Evolutionary conservation across 2,797 vertebrate genomes (phyloP), one percentile per base, ranked within the genome.

Genomic region (Notoglanidium macrostoma): DNA sequence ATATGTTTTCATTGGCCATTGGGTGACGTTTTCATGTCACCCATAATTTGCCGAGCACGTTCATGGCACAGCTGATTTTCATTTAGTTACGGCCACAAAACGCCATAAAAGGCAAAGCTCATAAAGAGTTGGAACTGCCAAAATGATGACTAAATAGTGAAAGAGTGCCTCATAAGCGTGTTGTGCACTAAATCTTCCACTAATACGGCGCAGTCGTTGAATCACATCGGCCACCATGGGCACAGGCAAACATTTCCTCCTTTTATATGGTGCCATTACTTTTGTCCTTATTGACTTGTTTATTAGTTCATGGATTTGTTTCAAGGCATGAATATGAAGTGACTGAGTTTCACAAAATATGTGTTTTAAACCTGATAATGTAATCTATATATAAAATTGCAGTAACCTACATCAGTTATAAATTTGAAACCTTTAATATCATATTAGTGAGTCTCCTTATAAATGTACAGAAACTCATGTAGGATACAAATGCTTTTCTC

Each of bases 41-140:
- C 57, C 78, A 44, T 44, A 61, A 80, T 46, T 61, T 67, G 51
- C 44, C 17, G 46, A 67, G n/a, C 61, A 83, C 7, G 1, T 83
- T 83, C n/a, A 32, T 7, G 61, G 63, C 44, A 67, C 80, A 67
- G 19, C 44, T 67, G 80, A 83, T 67, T 83, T 83, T 12, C 32
- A 23, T 67, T 67, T 51, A 12, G 63, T 67, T 83, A 21, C 10
- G 8, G n/a, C 46, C n/a, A 51, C 46, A 51, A 83, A 67, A 67
- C 8, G n/a, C 10, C 44, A 51, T 51, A 51, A 83, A 51, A 83
- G 61, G 63, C n/a, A 67, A 51, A 23, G 63, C 63, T 14, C 46
- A 54, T 29, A 68, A n/a, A 46, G 59, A 63, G 40, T 14, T 46
- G 57, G 55, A 80, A 19, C 19, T 54, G n/a, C 54, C 81, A 35